Evolutionary conservation across 2,888 invertebrate genomes (phyloP), one percentile per base, ranked within the genome.

Genomic region (Prenolepis imparis): DNA sequence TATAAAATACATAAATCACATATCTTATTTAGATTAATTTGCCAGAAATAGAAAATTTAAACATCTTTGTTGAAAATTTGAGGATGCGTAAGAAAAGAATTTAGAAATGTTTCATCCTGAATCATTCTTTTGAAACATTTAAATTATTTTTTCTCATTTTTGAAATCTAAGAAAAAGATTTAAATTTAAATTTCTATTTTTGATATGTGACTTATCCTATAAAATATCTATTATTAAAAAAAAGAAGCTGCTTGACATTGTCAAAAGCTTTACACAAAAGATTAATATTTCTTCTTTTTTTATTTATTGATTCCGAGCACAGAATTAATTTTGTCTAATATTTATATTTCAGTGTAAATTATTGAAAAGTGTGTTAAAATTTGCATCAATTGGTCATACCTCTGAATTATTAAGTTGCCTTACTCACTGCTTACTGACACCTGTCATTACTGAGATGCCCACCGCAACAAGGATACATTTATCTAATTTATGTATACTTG

Each of bases 401-500:
- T 95, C 95, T 36, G 96, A 97, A 88, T 95, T 97, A 77, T 93
- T 97, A 87, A 96, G 95, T 86, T 96, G 96, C 90, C 95, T 96
- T 48, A 95, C 96, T 81, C 94, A 96, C 48, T 96, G 96, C 90
- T 95, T 96, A 86, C 94, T 95, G 66, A 95, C 95, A 18, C 95
- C 96, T 39, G 91, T 92, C 70, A 95, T 96, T 84, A 94, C 95
- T 24, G 96, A 96, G 87, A 95, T 96, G 91, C 96, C 96, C 11
- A 95, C 96, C 88, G 95, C 96, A 28, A 96, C 97, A 78, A 95
- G 96, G 91, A 96, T 96, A 89, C 96, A 96, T 90, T 95, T 97
- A 78, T 96, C 96, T 21, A 96, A 97, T 93, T 95, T 97, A 91
- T 96, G 96, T 66, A 95, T 97, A 21, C 96, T 96, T 94, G 96